A percentile compares a stretch with the other conserved stretches of the same genome.
phyloP scores from a whole-genome alignment of 2,888 invertebrate species.

The Rutpela maculata region DNA sequence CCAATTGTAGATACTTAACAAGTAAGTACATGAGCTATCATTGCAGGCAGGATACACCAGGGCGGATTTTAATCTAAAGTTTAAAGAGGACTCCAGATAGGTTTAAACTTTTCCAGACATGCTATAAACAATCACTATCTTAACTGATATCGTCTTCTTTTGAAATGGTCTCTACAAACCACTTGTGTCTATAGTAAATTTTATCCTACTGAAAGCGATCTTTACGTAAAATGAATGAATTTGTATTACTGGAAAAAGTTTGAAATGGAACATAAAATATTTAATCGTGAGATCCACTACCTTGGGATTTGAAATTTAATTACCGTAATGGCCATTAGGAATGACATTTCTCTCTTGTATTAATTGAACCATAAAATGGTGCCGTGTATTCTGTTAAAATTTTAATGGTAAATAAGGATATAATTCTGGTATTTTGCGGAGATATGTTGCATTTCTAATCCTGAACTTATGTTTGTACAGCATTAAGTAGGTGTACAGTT shows the following conservation, averaged over 20 bases:
- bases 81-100: conserved; percentile 58
- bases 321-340: conserved; percentile 55
- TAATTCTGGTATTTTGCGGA: conserved; percentile 28
- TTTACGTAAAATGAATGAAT: conserved; percentile 23
- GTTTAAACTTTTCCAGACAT: conserved; percentile 59
- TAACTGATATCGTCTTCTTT: conserved; percentile 49
- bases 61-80: conserved; percentile 60
- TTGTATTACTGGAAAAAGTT: conserved; percentile 23
- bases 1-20: conserved; percentile 51
- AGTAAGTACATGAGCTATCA: conserved; percentile 49
- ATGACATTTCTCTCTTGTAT: conserved; percentile 56
- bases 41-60: conserved; percentile 47
- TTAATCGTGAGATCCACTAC: conserved; percentile 45
- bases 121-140: conserved; percentile 63
- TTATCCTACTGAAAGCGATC: conserved; percentile 9
- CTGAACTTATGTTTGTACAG: too few species aligned
- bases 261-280: conserved; percentile 46
- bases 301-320: conserved; percentile 57
- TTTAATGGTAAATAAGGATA: conserved; percentile 39
- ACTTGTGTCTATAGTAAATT: conserved; percentile 43
- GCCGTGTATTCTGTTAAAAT: conserved; percentile 28
- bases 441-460: conserved; percentile 13
- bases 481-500: too few species aligned
- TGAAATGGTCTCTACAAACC: conserved; percentile 35
- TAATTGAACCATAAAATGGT: conserved; percentile 57